Evolutionary conservation across 2,888 invertebrate genomes (phyloP).

Genomic region (Microctonus brassicae): DNA sequence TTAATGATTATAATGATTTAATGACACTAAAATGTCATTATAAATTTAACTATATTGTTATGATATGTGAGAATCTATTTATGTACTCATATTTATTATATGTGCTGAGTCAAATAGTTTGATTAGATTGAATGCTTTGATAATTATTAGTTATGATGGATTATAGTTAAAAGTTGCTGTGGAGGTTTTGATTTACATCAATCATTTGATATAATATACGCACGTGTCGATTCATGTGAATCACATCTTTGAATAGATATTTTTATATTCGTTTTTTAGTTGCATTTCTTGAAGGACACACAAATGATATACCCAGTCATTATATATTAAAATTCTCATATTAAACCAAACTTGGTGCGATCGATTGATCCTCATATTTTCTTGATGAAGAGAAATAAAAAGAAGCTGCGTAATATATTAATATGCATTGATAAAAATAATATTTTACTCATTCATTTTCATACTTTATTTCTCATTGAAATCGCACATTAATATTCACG

Average conservation of each 20-base stretch:
- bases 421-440: no score
- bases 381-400: no score
- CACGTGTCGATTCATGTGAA: slow-evolving; percentile 34
- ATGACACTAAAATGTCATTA: background rate
- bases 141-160: slow-evolving; percentile 4
- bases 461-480: no score
- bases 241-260: slow-evolving; percentile 43
- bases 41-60: background rate
- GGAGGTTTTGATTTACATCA: slow-evolving; percentile 17
- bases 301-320: slow-evolving; percentile 3
- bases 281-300: slow-evolving; percentile 33
- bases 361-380: slow-evolving; percentile 27
- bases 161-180: slow-evolving; percentile 1
- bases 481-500: no score
- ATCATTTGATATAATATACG: slow-evolving; percentile 33
- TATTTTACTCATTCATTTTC: no score
- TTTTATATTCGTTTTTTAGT: slow-evolving; percentile 13
- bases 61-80: background rate
- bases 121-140: slow-evolving; percentile 3
- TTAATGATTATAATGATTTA: background rate
- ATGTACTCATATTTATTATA: background rate
- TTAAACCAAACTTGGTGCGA: slow-evolving; percentile 39
- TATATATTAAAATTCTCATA: background rate
- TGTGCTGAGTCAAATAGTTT: background rate
- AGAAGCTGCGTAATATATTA: no score